These are phyloP conservation scores for Brachystomella parvula DNA, from an alignment of 1,140 invertebrate species.

Conservation along the genomic window DNA sequence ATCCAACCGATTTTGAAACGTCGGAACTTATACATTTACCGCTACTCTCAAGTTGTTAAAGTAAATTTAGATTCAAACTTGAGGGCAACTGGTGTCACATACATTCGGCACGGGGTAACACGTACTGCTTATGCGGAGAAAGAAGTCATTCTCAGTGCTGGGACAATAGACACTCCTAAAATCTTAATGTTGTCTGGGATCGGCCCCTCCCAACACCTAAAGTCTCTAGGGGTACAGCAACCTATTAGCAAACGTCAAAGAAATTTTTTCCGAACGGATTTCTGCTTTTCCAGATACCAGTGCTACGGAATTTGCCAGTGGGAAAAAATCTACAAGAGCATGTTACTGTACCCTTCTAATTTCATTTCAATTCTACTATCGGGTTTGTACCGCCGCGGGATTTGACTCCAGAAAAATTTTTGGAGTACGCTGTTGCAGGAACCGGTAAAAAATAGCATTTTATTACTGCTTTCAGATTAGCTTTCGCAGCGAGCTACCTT, in stretches of 20 bases:
- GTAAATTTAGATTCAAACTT: slow-evolving; percentile 24
- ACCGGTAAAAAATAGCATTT: too few relatives aligned
- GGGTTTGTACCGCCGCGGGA: too few relatives aligned
- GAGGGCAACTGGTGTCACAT: slow-evolving; percentile 32
- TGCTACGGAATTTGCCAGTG: slow-evolving; percentile 37
- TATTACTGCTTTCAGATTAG: too few relatives aligned
- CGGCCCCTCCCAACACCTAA: slow-evolving; percentile 44
- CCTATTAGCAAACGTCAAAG: too few relatives aligned
- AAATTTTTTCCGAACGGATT: not conserved
- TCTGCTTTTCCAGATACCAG: not conserved
- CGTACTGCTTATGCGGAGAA: not conserved
- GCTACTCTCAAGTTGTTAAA: slow-evolving; percentile 52
- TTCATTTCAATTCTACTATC: too few relatives aligned
- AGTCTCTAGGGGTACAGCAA: slow-evolving; percentile 8
- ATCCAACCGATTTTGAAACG: slow-evolving; percentile 56
- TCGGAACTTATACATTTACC: slow-evolving; percentile 58
- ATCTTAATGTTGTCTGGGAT: slow-evolving; percentile 48
- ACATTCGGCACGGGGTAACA: slow-evolving; percentile 25
- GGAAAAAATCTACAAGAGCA: slow-evolving; percentile 48
- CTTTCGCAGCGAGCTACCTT: too few relatives aligned
- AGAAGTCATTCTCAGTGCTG: slow-evolving; percentile 41
- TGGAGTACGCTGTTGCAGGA: too few relatives aligned
- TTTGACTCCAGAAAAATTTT: too few relatives aligned
- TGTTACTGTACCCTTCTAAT: too few relatives aligned
- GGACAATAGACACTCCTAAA: slow-evolving; percentile 41